These are phyloP conservation scores for Temnothorax rugatulus DNA, from an alignment of 2,888 invertebrate genomes.

Conservation along the genomic window DNA sequence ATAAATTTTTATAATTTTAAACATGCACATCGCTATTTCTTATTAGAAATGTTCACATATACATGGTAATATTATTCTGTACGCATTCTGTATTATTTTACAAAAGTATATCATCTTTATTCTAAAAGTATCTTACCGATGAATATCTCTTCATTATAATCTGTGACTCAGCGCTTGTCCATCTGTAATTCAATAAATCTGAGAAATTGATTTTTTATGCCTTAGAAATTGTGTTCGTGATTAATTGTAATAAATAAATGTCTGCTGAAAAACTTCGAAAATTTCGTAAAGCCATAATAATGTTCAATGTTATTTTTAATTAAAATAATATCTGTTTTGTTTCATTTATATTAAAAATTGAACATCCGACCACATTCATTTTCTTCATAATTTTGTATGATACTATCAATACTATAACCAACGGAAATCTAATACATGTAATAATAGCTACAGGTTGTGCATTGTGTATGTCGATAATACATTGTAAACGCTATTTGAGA, in stretches of 20 bases:
- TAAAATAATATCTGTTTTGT: background rate
- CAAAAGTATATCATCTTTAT: background rate
- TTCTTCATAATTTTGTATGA: background rate
- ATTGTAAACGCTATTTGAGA: background rate
- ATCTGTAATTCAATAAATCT: constrained; percentile 18
- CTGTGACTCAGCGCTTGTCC: background rate
- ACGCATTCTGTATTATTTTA: background rate
- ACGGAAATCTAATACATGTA: background rate
- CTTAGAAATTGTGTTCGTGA: background rate
- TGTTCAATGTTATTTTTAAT: background rate
- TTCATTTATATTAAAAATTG: background rate
- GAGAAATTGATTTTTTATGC: background rate
- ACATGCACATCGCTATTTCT: background rate
- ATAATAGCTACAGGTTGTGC: background rate
- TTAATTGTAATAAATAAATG: constrained; percentile 2
- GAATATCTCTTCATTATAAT: constrained; percentile 81
- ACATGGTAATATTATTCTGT: background rate
- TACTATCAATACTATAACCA: background rate
- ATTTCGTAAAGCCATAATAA: background rate
- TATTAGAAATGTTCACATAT: background rate
- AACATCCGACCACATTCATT: background rate
- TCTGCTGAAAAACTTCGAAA: background rate
- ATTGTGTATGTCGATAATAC: background rate
- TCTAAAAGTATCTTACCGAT: constrained; percentile 77
- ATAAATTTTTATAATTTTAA: constrained; percentile 6